phyloP scores from a whole-genome alignment of 2,888 invertebrate genomes.

The Lithophane socia region DNA sequence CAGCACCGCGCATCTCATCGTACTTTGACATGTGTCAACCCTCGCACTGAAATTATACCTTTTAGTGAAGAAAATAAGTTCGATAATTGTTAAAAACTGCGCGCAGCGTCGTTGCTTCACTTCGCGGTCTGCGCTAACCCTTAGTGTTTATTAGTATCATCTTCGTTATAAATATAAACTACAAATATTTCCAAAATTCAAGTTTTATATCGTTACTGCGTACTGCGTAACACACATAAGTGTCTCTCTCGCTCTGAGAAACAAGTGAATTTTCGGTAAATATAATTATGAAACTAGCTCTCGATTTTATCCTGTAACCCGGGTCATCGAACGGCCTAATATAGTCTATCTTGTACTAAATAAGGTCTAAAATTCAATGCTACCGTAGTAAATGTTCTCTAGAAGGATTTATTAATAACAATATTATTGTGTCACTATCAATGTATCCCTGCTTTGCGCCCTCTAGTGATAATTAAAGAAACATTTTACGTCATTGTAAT shows the following conservation, averaged over 20 bases:
- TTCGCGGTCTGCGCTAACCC: too few relatives aligned
- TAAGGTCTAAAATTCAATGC: conserved; percentile 9
- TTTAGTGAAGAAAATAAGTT: too few relatives aligned
- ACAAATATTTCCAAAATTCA: too few relatives aligned
- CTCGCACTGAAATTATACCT: too few relatives aligned
- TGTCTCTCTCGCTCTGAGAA: background rate
- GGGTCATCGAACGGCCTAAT: conserved; percentile 25
- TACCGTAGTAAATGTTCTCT: conserved; percentile 15
- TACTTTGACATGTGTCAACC: too few relatives aligned
- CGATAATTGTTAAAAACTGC: too few relatives aligned
- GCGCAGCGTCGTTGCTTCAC: too few relatives aligned
- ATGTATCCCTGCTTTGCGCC: background rate
- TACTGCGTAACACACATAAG: too few relatives aligned
- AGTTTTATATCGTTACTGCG: too few relatives aligned
- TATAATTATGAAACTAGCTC: conserved; percentile 6
- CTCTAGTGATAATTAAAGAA: conserved; percentile 3
- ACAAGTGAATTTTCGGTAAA: conserved; percentile 1
- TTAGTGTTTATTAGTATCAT: too few relatives aligned
- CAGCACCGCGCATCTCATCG: too few relatives aligned
- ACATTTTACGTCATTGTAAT: background rate
- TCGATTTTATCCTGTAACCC: conserved; percentile 23
- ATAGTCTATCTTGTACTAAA: background rate
- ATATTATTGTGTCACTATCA: background rate
- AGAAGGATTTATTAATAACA: background rate
- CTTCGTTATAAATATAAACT: too few relatives aligned